Evolutionary conservation across 1,140 invertebrate species (phyloP).

Genomic region (Vanessa tameamea): DNA sequence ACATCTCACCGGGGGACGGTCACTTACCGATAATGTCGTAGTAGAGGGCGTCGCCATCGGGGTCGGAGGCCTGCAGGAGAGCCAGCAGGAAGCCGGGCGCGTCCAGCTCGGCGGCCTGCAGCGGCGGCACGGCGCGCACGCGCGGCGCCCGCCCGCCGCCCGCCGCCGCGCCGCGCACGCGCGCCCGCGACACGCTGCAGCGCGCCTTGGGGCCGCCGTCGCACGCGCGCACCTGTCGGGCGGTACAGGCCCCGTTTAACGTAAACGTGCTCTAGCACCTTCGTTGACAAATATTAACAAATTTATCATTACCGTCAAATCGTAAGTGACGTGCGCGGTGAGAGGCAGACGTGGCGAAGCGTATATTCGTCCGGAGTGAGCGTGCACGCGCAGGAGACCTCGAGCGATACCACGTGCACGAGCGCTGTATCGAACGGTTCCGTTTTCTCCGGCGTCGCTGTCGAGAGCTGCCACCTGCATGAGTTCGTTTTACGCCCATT

Average conservation of each 20-base stretch:
- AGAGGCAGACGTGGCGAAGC: conserved; percentile 71
- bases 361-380: conserved; percentile 56
- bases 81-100: conserved; percentile 90
- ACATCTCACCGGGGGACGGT: no score
- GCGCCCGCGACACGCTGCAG: conserved; percentile 86
- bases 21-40: conserved; percentile 91
- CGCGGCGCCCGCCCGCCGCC: conserved; percentile 82
- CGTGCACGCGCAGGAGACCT: conserved; percentile 57
- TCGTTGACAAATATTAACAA: conserved; percentile 8
- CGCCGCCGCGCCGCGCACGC: conserved; percentile 84
- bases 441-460: conserved; percentile 90
- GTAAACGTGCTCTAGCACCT: no score
- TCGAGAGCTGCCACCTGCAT: conserved; percentile 92
- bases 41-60: conserved; percentile 92
- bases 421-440: conserved; percentile 82
- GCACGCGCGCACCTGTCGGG: conserved; percentile 86
- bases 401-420: conserved; percentile 59
- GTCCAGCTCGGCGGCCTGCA: conserved; percentile 92
- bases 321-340: conserved; percentile 88
- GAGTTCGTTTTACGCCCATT: neutral
- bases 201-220: conserved; percentile 88
- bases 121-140: conserved; percentile 84
- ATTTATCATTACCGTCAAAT: conserved; percentile 84
- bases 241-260: no score
- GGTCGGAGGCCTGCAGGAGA: conserved; percentile 90